Base-by-base conservation (phyloP, 2,888 invertebrate species). In the Anthophora plumipes region DNA sequence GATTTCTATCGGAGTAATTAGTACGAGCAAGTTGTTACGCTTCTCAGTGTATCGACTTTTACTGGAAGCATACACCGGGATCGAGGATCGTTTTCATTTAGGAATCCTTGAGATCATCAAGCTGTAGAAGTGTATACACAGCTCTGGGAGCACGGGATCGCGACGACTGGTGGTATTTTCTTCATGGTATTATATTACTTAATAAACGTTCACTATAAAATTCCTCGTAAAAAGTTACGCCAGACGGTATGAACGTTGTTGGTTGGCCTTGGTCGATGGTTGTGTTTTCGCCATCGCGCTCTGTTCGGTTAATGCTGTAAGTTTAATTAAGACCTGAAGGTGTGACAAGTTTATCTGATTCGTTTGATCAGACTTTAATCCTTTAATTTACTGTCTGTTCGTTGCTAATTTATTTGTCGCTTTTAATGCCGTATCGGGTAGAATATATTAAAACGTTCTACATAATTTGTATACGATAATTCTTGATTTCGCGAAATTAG, bases 1-100 rank as follows among this genome's bases (percentile, higher is more conserved):
- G 82, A 80, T 80, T 77, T 77, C 60, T 50, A 69, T 64, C 67
- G 25, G 22, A 48, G 39, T 63, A 67, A 78, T 72, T 71, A 78
- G 55, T 12, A 39, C 17, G 22, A 68, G 37, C 80, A 46, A 68
- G 66, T 73, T 67, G 55, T 72, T 67, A 48, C 61, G 20, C 50
- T n/a, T n/a, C 31, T 4, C 31, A 17, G 41, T 14, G 22, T 14
- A 57, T 63, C 61, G 25, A 14, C 59, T 50, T 43, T 20, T 12
- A 5, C 20, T 7, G 20, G 3, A 55, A 25, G n/a, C 14, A 41
- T 43, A 14, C 46, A 1, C 4, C 4, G 31, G 31, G 43, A 37
- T 17, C 48, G n/a, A 39, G 22, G 48, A 76, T 41, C 66, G 59
- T 66, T 66, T 59, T 22, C 64, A 14, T 54, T 61, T 17, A 14